A percentile compares a stretch with the other conserved stretches of the same genome.
phyloP scores from a whole-genome alignment of 2,888 invertebrate species.

The Phytoseiulus persimilis region DNA sequence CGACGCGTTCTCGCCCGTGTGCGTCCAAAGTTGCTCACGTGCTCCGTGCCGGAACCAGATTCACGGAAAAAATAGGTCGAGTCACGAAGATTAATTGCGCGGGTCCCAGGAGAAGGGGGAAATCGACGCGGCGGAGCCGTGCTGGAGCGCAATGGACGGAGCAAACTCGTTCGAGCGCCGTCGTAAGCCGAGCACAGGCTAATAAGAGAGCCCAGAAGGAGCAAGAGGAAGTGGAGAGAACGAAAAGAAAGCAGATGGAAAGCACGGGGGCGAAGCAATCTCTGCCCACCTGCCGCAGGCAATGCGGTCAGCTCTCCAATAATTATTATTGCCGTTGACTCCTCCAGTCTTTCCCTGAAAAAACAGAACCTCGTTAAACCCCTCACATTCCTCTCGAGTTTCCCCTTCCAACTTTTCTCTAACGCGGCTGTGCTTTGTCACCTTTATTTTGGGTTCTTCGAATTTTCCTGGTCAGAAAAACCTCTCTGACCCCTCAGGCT shows the following conservation, averaged over 20 bases:
- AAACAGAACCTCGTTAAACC: background rate
- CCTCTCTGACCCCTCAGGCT: too few species aligned
- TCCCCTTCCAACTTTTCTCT: background rate
- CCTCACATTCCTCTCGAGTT: background rate
- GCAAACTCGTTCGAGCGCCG: background rate
- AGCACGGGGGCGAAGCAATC: background rate
- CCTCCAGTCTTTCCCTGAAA: background rate
- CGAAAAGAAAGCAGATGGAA: background rate
- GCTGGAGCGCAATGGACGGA: background rate
- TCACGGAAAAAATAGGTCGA: too few species aligned
- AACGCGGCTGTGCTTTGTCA: background rate
- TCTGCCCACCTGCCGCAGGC: constrained; percentile 5
- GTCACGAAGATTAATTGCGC: too few species aligned
- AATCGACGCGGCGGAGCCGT: too few species aligned
- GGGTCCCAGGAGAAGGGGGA: too few species aligned
- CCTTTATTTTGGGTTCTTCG: background rate
- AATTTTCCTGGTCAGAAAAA: too few species aligned
- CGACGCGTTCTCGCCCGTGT: too few species aligned
- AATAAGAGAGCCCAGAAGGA: background rate
- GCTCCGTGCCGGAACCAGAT: too few species aligned
- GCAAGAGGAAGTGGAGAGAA: background rate
- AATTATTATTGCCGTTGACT: background rate
- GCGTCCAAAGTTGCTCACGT: too few species aligned
- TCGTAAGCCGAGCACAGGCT: background rate
- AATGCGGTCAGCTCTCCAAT: background rate